These are phyloP conservation scores for Apostichopus japonicus DNA, from an alignment of 35 echinoderm and acorn worm species.

Conservation along the genomic window DNA sequence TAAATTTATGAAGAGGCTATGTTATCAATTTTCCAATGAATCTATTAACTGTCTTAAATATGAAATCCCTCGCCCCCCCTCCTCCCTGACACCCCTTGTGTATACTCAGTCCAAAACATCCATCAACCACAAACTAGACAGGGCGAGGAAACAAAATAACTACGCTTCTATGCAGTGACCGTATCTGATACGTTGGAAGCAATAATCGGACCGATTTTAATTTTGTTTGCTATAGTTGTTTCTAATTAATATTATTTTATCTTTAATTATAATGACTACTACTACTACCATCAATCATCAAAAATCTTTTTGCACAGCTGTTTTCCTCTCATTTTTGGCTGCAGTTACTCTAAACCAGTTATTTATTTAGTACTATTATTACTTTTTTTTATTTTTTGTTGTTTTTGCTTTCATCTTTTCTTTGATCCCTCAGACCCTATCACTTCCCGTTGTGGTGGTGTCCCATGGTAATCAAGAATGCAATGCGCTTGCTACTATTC, in stretches of 20 bases:
- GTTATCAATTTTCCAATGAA: too few relatives aligned
- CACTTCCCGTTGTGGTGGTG: constrained; percentile 98
- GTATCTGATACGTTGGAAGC: background rate
- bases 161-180: background rate
- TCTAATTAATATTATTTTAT: background rate
- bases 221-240: background rate
- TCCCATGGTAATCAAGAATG: constrained; percentile 99
- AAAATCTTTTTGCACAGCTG: constrained; percentile 52
- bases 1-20: too few relatives aligned
- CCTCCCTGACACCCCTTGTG: too few relatives aligned
- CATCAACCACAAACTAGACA: too few relatives aligned
- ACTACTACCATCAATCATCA: background rate
- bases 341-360: constrained; percentile 17
- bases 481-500: constrained; percentile 98
- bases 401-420: constrained; percentile 63
- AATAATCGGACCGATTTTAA: background rate
- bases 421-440: constrained; percentile 85
- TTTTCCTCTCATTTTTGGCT: constrained; percentile 37
- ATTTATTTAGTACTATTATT: background rate
- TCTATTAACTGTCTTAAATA: too few relatives aligned
- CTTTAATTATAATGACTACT: too few relatives aligned
- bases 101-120: too few relatives aligned
- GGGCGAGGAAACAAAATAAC: background rate
- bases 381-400: constrained; percentile 46
- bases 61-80: too few relatives aligned